Percentiles rank a stretch among this genome's conserved stretches.
Conservation (phyloP, 92 coral and sea anemone genomes). For the Bergia puertoricense region DNA sequence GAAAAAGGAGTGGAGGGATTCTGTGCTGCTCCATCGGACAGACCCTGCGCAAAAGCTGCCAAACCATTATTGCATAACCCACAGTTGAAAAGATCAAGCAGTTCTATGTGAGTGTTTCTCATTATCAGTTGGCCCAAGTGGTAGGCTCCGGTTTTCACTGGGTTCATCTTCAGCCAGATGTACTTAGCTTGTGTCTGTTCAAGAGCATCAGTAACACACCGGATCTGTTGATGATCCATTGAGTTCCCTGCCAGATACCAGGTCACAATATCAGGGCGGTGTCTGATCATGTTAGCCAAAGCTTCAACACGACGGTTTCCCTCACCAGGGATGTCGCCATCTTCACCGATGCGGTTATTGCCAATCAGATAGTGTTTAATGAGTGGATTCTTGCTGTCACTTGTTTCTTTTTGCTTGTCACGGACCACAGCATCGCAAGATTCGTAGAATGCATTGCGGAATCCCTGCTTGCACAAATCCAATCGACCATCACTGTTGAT, state of each 20-base stretch:
- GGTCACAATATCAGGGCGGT: constrained; percentile 62
- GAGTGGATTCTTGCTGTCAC: constrained; percentile 43
- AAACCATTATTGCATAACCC: constrained; percentile 67
- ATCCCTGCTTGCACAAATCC: constrained; percentile 70
- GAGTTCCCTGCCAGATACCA: constrained; percentile 71
- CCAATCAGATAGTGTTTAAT: constrained; percentile 68
- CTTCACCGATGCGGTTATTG: constrained; percentile 66
- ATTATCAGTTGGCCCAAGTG: constrained; percentile 59
- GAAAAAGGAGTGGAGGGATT: constrained; percentile 44
- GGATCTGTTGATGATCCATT: constrained; percentile 48
- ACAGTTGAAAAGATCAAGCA: constrained; percentile 63
- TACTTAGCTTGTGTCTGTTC: constrained; percentile 56
- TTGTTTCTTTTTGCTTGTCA: constrained; percentile 35
- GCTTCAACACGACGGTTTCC: constrained; percentile 61
- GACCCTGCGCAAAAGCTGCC: constrained; percentile 56
- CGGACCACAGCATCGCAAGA: constrained; percentile 58
- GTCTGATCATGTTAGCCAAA: constrained; percentile 62
- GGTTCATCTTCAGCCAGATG: constrained; percentile 69
- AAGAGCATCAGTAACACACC: constrained; percentile 55
- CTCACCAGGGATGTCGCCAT: constrained; percentile 60
- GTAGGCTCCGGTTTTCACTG: constrained; percentile 64
- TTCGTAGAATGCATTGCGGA: constrained; percentile 55
- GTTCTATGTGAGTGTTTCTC: constrained; percentile 52
- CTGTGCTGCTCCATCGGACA: constrained; percentile 48
- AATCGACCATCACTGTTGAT: constrained; percentile 66